Conservation (phyloP, 2,888 invertebrate genomes). For the Lasioglossum malachurum region DNA sequence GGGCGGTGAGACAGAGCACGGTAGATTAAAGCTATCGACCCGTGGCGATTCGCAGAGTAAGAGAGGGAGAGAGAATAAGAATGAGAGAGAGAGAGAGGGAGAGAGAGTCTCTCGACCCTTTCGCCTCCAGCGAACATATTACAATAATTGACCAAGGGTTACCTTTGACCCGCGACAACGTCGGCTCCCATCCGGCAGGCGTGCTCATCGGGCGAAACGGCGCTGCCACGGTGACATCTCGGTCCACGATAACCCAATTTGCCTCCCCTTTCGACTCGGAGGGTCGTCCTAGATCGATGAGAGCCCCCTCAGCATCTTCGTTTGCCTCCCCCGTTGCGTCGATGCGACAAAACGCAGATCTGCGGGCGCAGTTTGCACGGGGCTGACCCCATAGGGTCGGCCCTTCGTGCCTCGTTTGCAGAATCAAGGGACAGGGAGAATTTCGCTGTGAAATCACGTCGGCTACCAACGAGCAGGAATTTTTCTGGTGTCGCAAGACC, state of each 20-base stretch:
- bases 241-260: conserved; percentile 67
- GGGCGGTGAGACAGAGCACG: not conserved
- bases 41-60: not conserved
- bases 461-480: not conserved
- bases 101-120: not conserved
- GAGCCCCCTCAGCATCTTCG: conserved; percentile 43
- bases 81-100: not conserved
- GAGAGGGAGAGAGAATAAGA: not conserved
- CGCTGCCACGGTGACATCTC: conserved; percentile 56
- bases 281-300: conserved; percentile 69
- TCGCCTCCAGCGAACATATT: conserved; percentile 44
- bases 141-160: conserved; percentile 56
- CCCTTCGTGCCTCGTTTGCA: conserved; percentile 54
- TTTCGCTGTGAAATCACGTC: conserved; percentile 59
- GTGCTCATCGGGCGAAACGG: conserved; percentile 41
- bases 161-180: conserved; percentile 44
- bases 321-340: not conserved
- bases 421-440: conserved; percentile 27
- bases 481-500: not conserved
- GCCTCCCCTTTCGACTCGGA: conserved; percentile 51
- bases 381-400: conserved; percentile 36
- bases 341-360: conserved; percentile 66
- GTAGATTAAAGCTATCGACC: conserved; percentile 26
- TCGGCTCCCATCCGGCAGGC: conserved; percentile 13
- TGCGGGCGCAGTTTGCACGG: conserved; percentile 56